Conservation (phyloP, 1,140 invertebrate genomes). For the Portunus trituberculatus region DNA sequence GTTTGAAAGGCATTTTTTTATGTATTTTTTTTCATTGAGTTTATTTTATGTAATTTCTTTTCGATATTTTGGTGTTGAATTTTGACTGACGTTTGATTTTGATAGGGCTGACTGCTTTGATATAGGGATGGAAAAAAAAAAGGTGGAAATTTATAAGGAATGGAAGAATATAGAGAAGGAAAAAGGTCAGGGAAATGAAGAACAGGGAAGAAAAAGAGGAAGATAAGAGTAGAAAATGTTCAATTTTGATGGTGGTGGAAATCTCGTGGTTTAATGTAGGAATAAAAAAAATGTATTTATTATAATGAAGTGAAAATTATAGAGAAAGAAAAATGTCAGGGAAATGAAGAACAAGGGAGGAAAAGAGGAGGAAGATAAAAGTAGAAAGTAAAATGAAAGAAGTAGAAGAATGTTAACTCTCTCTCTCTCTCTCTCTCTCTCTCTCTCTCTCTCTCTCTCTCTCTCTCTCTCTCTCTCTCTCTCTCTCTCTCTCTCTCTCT, state of each 20-base stretch:
- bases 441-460: constrained; percentile 22
- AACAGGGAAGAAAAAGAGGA: background rate
- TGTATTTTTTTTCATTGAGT: no score
- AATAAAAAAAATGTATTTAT: background rate
- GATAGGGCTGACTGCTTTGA: background rate
- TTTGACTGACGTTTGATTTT: no score
- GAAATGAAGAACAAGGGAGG: background rate
- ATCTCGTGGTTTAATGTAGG: background rate
- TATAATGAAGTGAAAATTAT: background rate
- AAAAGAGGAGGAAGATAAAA: no score
- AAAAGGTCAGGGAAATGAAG: background rate
- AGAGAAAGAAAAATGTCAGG: background rate
- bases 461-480: constrained; percentile 55
- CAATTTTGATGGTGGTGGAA: background rate
- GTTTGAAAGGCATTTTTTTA: no score
- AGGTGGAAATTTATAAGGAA: background rate
- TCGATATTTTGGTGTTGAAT: no score
- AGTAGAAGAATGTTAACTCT: background rate
- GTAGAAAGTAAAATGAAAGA: background rate
- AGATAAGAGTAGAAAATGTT: background rate
- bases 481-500: constrained; percentile 54
- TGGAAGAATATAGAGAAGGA: background rate
- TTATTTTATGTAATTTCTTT: no score
- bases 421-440: constrained; percentile 26
- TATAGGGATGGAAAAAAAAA: background rate